phyloP scores from a whole-genome alignment of 2,888 invertebrate genomes.

The Thereva nobilitata region DNA sequence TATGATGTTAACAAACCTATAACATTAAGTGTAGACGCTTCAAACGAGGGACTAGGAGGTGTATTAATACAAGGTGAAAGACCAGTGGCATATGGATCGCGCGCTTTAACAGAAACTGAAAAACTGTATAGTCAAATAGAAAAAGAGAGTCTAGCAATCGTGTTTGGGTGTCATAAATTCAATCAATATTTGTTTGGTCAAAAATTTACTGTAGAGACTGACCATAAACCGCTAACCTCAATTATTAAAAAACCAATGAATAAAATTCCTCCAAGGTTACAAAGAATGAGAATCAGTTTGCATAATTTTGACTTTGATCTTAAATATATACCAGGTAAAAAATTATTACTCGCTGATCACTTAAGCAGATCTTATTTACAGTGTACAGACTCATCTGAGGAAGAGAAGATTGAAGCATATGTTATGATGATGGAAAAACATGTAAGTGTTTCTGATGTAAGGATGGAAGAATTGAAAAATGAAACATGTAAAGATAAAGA shows the following conservation, averaged over 20 bases:
- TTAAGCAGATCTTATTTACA: slow-evolving; percentile 44
- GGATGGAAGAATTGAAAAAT: no score
- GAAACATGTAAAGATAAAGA: no score
- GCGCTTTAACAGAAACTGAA: slow-evolving; percentile 47
- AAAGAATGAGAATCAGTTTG: slow-evolving; percentile 47
- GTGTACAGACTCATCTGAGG: slow-evolving; percentile 32
- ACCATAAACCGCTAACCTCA: slow-evolving; percentile 50
- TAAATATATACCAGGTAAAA: slow-evolving; percentile 46
- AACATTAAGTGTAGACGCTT: slow-evolving; percentile 48
- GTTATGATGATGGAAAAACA: slow-evolving; percentile 37
- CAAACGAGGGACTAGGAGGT: slow-evolving; percentile 46
- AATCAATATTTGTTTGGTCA: slow-evolving; percentile 48
- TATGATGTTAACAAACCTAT: slow-evolving; percentile 44
- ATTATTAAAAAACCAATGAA: slow-evolving; percentile 46
- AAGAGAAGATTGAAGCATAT: slow-evolving; percentile 33
- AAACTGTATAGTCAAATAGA: slow-evolving; percentile 53
- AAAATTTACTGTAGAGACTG: slow-evolving; percentile 45
- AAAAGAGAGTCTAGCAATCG: slow-evolving; percentile 52
- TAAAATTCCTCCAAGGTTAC: slow-evolving; percentile 47
- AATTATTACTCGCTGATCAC: slow-evolving; percentile 47
- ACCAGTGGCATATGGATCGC: slow-evolving; percentile 50
- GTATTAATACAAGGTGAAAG: slow-evolving; percentile 49
- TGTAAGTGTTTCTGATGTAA: slow-evolving; percentile 25
- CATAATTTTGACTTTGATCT: slow-evolving; percentile 45
- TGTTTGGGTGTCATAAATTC: slow-evolving; percentile 50